Evolutionary conservation across 2,888 invertebrate species (phyloP).

Genomic region (Kuschelorhynchus macadamiae): DNA sequence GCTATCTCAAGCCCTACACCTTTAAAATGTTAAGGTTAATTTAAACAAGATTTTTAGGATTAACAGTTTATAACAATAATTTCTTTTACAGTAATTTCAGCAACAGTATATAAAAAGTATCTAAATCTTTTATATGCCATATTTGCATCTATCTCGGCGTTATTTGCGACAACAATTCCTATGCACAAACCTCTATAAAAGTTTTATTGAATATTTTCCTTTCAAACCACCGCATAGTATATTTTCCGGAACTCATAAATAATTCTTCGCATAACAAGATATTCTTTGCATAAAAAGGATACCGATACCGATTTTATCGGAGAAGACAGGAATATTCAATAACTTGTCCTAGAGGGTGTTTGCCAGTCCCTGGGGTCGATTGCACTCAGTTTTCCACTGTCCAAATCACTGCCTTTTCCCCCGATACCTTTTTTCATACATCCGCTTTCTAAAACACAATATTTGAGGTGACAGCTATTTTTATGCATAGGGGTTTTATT

Average conservation of each 20-base stretch:
- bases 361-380: conserved; percentile 58
- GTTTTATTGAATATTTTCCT: conserved; percentile 43
- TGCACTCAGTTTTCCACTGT: conserved; percentile 66
- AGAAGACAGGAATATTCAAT: conserved; percentile 64
- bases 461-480: conserved; percentile 62
- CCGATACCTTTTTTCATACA: conserved; percentile 62
- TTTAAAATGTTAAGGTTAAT: no score
- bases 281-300: conserved; percentile 60
- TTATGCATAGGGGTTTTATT: conserved; percentile 37
- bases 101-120: not conserved
- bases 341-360: conserved; percentile 59
- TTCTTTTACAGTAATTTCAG: no score
- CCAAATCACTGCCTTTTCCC: conserved; percentile 65
- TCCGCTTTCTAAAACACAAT: conserved; percentile 61
- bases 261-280: conserved; percentile 59
- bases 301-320: conserved; percentile 61
- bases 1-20: not conserved
- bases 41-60: no score
- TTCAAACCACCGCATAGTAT: conserved; percentile 33
- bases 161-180: conserved; percentile 20
- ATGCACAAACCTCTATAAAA: conserved; percentile 26
- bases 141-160: not conserved
- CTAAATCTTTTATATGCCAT: not conserved
- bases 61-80: no score
- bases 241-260: conserved; percentile 57